Conservation (phyloP, 2,797 vertebrate species). For the Passerculus sandwichensis region DNA sequence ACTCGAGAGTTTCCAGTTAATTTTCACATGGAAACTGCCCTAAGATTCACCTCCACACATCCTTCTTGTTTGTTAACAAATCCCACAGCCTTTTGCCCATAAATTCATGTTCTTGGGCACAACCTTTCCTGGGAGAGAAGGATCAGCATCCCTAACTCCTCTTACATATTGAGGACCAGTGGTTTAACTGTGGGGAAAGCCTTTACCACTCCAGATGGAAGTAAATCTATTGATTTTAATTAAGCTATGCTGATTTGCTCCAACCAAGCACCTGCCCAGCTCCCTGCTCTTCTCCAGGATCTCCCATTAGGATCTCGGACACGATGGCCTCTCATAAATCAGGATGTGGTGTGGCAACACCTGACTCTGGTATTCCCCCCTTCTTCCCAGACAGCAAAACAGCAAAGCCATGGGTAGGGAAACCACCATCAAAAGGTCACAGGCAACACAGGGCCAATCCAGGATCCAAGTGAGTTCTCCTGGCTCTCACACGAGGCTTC, state of each 20-base stretch:
- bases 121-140: background rate
- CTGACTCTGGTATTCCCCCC: background rate
- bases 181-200: background rate
- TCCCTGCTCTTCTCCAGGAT: background rate
- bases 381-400: background rate
- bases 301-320: background rate
- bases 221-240: conserved; percentile 35
- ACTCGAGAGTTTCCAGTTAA: background rate
- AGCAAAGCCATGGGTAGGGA: background rate
- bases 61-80: background rate
- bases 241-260: conserved; percentile 25
- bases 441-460: background rate
- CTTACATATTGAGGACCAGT: background rate
- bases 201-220: conserved; percentile 28
- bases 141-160: background rate
- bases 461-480: background rate
- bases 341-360: fast-evolving
- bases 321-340: background rate
- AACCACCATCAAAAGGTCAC: background rate
- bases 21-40: background rate
- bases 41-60: background rate
- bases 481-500: background rate
- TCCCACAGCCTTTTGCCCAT: background rate
- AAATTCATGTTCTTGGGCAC: background rate
- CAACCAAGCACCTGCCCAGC: background rate